A percentile compares a stretch with the other conserved stretches of the same genome.
Evolutionary conservation across 2,888 invertebrate species (phyloP).

Genomic region (Folsomia candida): DNA sequence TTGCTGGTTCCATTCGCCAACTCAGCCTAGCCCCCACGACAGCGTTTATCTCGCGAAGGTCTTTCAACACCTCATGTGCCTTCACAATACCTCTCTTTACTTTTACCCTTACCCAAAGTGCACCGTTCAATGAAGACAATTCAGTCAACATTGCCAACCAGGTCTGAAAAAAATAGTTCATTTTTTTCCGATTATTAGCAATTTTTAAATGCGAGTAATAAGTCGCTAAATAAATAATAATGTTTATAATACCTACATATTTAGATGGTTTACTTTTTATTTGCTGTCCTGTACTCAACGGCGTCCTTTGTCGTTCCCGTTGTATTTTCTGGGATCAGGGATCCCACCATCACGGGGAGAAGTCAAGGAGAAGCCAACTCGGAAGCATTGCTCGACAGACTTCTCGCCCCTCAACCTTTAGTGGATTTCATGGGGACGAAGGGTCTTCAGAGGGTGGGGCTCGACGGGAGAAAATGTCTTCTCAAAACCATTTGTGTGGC

Average conservation of each 20-base stretch:
- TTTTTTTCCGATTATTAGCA: neutral
- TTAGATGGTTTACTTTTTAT: neutral
- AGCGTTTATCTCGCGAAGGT: neutral
- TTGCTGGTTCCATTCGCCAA: neutral
- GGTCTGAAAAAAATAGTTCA: neutral
- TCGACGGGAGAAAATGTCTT: neutral
- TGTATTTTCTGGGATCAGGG: neutral
- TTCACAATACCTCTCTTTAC: neutral
- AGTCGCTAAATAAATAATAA: no score
- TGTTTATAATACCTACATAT: no score
- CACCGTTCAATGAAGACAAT: neutral
- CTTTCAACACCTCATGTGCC: neutral
- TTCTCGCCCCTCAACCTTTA: neutral
- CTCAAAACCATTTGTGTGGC: neutral
- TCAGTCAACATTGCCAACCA: neutral
- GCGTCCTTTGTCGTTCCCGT: neutral
- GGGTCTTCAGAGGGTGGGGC: neutral
- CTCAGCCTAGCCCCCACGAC: neutral
- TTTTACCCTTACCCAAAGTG: neutral
- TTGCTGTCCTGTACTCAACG: neutral
- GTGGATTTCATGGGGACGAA: neutral
- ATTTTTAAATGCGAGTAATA: neutral
- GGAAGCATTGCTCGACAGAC: neutral
- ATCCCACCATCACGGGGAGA: neutral
- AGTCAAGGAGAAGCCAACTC: neutral